phyloP scores from a whole-genome alignment of 2,113 vertebrate genomes.

The Callithrix jacchus region DNA sequence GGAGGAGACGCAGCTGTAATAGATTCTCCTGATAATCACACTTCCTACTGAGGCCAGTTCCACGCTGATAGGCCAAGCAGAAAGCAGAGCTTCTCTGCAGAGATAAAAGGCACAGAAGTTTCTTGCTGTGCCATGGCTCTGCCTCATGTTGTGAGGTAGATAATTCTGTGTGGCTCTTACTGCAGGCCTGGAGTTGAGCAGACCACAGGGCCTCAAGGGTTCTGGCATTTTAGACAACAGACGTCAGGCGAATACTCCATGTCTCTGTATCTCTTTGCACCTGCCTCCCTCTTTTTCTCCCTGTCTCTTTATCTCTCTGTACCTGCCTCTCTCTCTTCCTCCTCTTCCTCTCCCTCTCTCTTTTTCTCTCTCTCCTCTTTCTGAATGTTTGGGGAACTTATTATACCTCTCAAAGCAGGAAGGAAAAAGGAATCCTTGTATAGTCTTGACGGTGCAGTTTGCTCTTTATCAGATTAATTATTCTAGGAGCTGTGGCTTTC shows the following conservation, averaged over 20 bases:
- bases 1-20: background rate
- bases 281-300: fast-evolving
- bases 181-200: fast-evolving
- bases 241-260: background rate
- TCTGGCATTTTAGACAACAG: background rate
- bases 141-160: background rate
- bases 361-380: background rate
- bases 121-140: background rate
- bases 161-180: fast-evolving
- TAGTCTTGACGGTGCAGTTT: background rate
- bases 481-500: background rate
- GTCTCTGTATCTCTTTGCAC: background rate
- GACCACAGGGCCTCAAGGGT: background rate
- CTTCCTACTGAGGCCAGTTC: fast-evolving
- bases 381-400: background rate
- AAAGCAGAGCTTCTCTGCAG: background rate
- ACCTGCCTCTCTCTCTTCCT: fast-evolving
- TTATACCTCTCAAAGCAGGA: background rate
- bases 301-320: background rate
- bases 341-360: no score
- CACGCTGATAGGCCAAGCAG: background rate
- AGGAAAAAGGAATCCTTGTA: no score
- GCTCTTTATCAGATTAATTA: conserved; percentile 15
- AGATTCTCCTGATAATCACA: no score
- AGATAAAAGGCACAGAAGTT: background rate